phyloP scores from a whole-genome alignment of 1,140 invertebrate species.

The Odontomachus brunneus region DNA sequence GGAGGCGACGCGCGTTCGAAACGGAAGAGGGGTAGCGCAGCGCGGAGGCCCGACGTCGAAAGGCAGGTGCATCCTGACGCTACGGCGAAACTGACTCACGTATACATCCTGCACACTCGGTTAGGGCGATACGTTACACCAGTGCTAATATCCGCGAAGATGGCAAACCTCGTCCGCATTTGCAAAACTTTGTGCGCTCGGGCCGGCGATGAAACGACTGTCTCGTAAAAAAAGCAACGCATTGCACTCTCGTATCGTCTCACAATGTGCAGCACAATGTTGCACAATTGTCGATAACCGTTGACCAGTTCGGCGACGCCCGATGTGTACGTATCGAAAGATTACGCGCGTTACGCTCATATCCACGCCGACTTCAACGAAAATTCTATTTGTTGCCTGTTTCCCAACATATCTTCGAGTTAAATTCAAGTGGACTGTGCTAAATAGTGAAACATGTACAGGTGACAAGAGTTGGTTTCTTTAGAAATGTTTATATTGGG shows the following conservation, averaged over 20 bases:
- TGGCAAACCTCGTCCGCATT: constrained; percentile 29
- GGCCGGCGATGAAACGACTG: constrained; percentile 59
- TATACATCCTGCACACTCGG: constrained; percentile 63
- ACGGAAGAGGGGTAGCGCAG: constrained; percentile 68
- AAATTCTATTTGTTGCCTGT: no score
- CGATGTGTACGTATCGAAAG: no score
- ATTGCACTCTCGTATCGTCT: constrained; percentile 63
- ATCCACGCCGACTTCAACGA: no score
- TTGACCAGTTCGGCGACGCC: constrained; percentile 5
- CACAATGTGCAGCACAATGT: constrained; percentile 42
- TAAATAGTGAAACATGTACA: no score
- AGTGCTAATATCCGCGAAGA: constrained; percentile 24
- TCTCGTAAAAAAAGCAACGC: constrained; percentile 64
- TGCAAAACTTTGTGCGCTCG: constrained; percentile 56
- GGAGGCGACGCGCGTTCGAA: constrained; percentile 64
- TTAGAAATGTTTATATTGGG: no score
- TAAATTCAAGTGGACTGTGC: no score
- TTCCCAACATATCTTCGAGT: no score
- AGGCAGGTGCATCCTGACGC: constrained; percentile 79
- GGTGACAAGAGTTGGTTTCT: no score
- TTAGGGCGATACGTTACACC: constrained; percentile 56
- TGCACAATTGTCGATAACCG: constrained; percentile 65
- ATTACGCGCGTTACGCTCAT: background rate
- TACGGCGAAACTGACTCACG: constrained; percentile 59
- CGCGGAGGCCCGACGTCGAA: constrained; percentile 65